Evolutionary conservation across 2,888 invertebrate species (phyloP).

Genomic region (Temnothorax ravouxi): DNA sequence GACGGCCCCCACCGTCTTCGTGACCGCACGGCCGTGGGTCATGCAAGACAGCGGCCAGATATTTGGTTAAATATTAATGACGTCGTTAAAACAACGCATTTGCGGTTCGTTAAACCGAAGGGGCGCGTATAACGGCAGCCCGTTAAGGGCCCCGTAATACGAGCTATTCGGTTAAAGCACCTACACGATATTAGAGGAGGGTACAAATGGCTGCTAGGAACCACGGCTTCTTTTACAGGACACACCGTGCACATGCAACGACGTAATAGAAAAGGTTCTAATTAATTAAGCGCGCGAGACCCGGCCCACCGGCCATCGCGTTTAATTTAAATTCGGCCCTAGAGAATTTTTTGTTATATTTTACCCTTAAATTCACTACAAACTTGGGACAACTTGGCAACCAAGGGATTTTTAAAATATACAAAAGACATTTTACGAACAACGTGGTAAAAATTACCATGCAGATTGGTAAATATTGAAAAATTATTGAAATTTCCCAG

Average conservation of each 20-base stretch:
- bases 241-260: slow-evolving; percentile 37
- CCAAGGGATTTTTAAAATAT: too few species aligned
- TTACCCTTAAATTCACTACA: too few species aligned
- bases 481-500: too few species aligned
- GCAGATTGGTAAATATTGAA: too few species aligned
- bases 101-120: slow-evolving; percentile 85
- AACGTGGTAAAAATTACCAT: too few species aligned
- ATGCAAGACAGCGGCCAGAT: slow-evolving; percentile 78
- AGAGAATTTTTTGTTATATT: too few species aligned
- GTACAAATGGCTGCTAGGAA: slow-evolving; percentile 44
- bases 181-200: slow-evolving; percentile 56
- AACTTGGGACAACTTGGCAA: too few species aligned
- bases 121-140: slow-evolving; percentile 80
- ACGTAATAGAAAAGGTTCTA: slow-evolving; percentile 58
- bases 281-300: slow-evolving; percentile 55
- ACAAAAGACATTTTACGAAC: too few species aligned
- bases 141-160: slow-evolving; percentile 78
- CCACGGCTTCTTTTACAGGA: slow-evolving; percentile 45
- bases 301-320: background rate
- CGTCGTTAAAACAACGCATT: slow-evolving; percentile 86
- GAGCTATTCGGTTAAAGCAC: slow-evolving; percentile 78
- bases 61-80: slow-evolving; percentile 86
- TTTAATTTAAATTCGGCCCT: slow-evolving; percentile 30
- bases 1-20: slow-evolving; percentile 58
- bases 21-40: slow-evolving; percentile 70